A percentile compares a stretch with the other conserved stretches of the same genome.
These are phyloP conservation scores for Cotesia vestalis DNA, from an alignment of 1,140 invertebrate species.

Conservation along the genomic window DNA sequence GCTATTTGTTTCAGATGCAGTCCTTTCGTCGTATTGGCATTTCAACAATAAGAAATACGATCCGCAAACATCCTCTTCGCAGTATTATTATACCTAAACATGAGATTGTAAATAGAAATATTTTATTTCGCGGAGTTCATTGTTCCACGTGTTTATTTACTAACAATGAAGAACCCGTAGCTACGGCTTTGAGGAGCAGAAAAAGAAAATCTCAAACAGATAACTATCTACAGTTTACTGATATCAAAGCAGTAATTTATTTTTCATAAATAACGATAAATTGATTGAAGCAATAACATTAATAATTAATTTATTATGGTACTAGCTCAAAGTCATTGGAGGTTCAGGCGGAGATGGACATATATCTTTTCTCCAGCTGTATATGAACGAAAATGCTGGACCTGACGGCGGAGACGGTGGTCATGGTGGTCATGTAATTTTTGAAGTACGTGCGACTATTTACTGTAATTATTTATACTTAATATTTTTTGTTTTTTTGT, in stretches of 20 bases:
- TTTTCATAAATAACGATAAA: not conserved
- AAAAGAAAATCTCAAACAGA: slow-evolving; percentile 66
- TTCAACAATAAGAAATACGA: slow-evolving; percentile 22
- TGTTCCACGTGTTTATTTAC: slow-evolving; percentile 31
- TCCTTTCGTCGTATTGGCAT: slow-evolving; percentile 39
- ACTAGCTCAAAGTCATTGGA: slow-evolving; percentile 70
- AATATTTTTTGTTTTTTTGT: not conserved
- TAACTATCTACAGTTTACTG: slow-evolving; percentile 72
- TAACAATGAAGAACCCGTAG: slow-evolving; percentile 38
- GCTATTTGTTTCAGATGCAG: slow-evolving; percentile 50
- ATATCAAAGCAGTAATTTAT: slow-evolving; percentile 67
- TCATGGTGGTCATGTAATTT: slow-evolving; percentile 95
- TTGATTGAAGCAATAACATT: not conserved
- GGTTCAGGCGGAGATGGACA: slow-evolving; percentile 94
- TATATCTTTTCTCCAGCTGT: slow-evolving; percentile 84
- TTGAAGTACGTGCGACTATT: slow-evolving; percentile 69
- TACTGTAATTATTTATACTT: not conserved
- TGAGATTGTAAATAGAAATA: not conserved
- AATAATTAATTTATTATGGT: not conserved
- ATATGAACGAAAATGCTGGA: slow-evolving; percentile 85
- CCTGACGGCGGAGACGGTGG: slow-evolving; percentile 98
- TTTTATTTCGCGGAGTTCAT: slow-evolving; percentile 25
- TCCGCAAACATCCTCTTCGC: slow-evolving; percentile 26
- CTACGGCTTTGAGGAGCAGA: slow-evolving; percentile 61
- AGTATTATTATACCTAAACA: slow-evolving; percentile 16